These are phyloP conservation scores for Catharus ustulatus DNA, from an alignment of 2,797 vertebrate genomes.

Conservation along the genomic window DNA sequence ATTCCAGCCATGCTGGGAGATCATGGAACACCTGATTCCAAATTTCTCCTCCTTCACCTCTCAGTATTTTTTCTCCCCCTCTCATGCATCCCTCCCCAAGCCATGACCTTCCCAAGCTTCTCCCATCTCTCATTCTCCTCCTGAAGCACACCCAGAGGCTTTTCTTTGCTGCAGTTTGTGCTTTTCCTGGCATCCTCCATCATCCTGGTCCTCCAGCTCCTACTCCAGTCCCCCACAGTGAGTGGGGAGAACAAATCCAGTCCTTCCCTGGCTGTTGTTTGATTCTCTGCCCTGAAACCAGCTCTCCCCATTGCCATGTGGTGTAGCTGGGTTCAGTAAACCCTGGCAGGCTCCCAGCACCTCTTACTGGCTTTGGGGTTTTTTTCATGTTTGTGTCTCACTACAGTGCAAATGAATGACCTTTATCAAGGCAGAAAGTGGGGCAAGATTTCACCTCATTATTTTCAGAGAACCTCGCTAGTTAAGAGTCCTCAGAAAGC, in stretches of 20 bases:
- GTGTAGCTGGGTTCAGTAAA: neutral
- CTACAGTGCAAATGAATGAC: neutral
- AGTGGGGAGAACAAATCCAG: neutral
- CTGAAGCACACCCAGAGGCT: neutral
- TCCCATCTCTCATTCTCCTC: neutral
- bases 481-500: neutral
- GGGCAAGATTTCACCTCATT: neutral
- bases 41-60: neutral
- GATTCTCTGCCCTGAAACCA: neutral
- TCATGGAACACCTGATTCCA: neutral
- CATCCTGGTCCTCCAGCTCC: neutral
- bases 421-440: neutral
- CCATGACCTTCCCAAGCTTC: neutral
- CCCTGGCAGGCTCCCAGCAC: neutral
- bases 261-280: neutral
- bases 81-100: neutral
- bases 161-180: neutral
- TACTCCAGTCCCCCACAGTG: no score
- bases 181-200: neutral
- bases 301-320: neutral
- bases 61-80: neutral
- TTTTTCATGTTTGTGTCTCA: neutral
- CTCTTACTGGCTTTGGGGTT: neutral
- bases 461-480: neutral
- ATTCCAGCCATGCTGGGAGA: neutral